Percentiles rank a stretch among this genome's conserved stretches.
Evolutionary conservation across 2,113 vertebrate genomes (phyloP).

Genomic region (Callionymus lyra): DNA sequence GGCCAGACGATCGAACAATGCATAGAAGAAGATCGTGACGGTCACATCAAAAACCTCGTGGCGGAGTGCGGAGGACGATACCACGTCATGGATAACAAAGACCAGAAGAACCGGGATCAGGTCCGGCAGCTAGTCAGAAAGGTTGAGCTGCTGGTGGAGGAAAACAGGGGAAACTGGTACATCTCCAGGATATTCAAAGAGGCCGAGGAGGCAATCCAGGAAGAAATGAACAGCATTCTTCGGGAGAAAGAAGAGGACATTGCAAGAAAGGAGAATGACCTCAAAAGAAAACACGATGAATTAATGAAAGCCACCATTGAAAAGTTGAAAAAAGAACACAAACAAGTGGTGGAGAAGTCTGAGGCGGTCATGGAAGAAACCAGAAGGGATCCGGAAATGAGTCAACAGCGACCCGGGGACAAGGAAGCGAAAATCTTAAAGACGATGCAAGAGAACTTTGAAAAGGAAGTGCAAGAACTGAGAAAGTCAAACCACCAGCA

Average conservation of each 20-base stretch:
- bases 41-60: neutral
- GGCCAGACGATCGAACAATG: conserved; percentile 6
- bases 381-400: conserved; percentile 1
- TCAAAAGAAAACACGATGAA: conserved; percentile 5
- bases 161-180: conserved; percentile 13
- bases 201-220: neutral
- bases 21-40: conserved; percentile 3
- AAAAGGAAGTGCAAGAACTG: neutral
- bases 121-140: conserved; percentile 5
- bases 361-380: neutral
- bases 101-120: conserved; percentile 7
- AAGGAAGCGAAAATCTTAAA: conserved; percentile 5
- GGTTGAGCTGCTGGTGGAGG: conserved; percentile 1
- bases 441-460: neutral
- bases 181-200: neutral
- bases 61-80: accelerated
- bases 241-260: conserved; percentile 28
- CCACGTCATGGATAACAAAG: conserved; percentile 21
- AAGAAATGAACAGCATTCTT: conserved; percentile 14
- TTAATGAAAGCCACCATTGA: conserved; percentile 1
- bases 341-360: conserved; percentile 8
- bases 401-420: neutral
- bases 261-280: conserved; percentile 4
- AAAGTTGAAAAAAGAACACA: conserved; percentile 6
- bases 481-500: conserved; percentile 6